A percentile compares a stretch with the other conserved stretches of the same genome.
Evolutionary conservation across 2,113 vertebrate genomes (phyloP).

Genomic region (Micromys minutus): DNA sequence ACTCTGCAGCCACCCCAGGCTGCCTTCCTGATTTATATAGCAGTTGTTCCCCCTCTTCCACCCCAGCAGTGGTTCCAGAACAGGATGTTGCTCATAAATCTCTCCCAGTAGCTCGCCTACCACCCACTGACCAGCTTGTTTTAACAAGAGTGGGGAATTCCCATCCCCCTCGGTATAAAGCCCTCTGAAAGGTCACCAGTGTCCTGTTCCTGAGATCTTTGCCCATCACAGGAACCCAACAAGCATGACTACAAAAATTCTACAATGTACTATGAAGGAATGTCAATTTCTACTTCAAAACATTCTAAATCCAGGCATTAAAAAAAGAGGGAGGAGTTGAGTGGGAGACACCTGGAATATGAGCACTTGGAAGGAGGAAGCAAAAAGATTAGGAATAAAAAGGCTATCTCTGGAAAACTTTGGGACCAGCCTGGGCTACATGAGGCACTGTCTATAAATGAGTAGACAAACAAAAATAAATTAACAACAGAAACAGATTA

Average conservation of each 20-base stretch:
- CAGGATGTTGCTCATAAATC: conserved; percentile 76
- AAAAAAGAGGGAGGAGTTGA: background rate
- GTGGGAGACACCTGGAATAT: background rate
- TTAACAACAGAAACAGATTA: background rate
- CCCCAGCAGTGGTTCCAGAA: conserved; percentile 56
- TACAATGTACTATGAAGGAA: background rate
- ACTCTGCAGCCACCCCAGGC: conserved; percentile 31
- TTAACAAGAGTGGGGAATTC: conserved; percentile 65
- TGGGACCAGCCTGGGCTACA: background rate
- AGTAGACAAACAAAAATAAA: background rate
- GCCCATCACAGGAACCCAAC: background rate
- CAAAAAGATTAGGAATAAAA: background rate
- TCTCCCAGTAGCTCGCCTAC: conserved; percentile 53
- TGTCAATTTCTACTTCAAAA: background rate
- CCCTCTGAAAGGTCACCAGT: conserved; percentile 11
- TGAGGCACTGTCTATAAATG: background rate
- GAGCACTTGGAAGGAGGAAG: background rate
- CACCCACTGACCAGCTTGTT: conserved; percentile 68
- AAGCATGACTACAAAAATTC: background rate
- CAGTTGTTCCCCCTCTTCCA: conserved; percentile 25
- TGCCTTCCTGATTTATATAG: conserved; percentile 56
- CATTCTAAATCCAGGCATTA: background rate
- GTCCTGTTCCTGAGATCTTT: background rate
- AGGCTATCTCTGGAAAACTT: background rate
- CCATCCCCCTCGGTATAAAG: conserved; percentile 9